phyloP scores from a whole-genome alignment of 1,140 invertebrate genomes.

The Megalopta genalis region DNA sequence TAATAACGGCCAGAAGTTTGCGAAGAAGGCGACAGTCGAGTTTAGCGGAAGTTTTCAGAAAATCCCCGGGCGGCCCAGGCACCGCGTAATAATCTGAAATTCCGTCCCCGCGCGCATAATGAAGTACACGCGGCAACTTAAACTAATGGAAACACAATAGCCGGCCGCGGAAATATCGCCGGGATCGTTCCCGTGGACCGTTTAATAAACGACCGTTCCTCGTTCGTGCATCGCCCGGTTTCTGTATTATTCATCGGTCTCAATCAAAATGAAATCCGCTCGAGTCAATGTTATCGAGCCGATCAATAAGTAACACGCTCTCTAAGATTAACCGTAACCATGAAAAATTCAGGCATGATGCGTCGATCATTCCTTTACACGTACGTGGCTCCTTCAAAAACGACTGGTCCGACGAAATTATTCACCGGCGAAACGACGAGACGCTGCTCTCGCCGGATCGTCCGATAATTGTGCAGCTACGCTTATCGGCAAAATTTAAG shows the following conservation, averaged over 20 bases:
- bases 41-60: constrained; percentile 58
- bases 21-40: constrained; percentile 47
- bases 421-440: too few relatives aligned
- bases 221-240: neutral
- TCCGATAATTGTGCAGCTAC: constrained; percentile 11
- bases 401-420: neutral
- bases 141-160: constrained; percentile 47
- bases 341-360: too few relatives aligned
- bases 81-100: constrained; percentile 54
- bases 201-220: too few relatives aligned
- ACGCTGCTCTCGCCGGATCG: too few relatives aligned
- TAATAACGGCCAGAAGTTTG: constrained; percentile 67
- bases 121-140: constrained; percentile 28
- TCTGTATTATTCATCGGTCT: too few relatives aligned
- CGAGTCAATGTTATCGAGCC: too few relatives aligned
- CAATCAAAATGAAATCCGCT: too few relatives aligned
- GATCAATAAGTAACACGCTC: too few relatives aligned
- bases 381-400: neutral
- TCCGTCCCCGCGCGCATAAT: constrained; percentile 44
- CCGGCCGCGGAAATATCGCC: constrained; percentile 11
- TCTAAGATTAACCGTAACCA: too few relatives aligned
- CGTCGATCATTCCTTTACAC: too few relatives aligned
- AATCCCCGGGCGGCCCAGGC: constrained; percentile 35
- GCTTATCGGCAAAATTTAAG: too few relatives aligned
- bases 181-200: neutral